phyloP scores from a whole-genome alignment of 2,888 invertebrate genomes.

The Cacoxenus indagator region DNA sequence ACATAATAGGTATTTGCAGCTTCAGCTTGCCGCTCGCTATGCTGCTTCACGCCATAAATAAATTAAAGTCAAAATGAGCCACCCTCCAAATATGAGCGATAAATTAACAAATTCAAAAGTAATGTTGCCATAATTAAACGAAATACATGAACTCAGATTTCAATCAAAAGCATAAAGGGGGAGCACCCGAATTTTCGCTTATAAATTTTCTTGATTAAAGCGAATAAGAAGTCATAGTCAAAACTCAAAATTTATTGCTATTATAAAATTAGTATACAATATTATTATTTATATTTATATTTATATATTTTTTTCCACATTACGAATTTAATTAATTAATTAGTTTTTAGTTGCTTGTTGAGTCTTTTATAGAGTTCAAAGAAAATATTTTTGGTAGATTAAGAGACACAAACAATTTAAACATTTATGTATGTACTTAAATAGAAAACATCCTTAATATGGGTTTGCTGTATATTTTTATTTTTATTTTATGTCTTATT shows the following conservation, averaged over 20 bases:
- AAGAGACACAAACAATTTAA: background rate
- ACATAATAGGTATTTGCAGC: background rate
- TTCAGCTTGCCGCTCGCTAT: conserved; percentile 12
- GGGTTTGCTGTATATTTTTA: background rate
- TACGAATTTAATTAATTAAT: conserved; percentile 23
- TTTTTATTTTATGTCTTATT: background rate
- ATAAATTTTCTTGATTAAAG: conserved; percentile 51
- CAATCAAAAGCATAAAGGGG: background rate
- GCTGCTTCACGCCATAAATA: background rate
- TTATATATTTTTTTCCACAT: conserved; percentile 13
- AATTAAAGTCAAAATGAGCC: conserved; percentile 12
- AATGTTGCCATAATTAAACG: conserved; percentile 51
- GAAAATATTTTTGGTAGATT: background rate
- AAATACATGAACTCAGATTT: conserved; percentile 17
- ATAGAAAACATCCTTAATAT: background rate
- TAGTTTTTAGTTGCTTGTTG: conserved; percentile 43
- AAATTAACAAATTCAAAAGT: conserved; percentile 52
- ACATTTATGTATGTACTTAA: background rate
- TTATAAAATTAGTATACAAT: background rate
- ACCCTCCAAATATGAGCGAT: conserved; percentile 16
- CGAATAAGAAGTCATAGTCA: background rate
- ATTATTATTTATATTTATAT: conserved; percentile 17
- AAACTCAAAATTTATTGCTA: conserved; percentile 39
- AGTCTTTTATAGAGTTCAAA: background rate
- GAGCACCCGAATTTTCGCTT: conserved; percentile 37